These are phyloP conservation scores for Drosophila ohnishii DNA, from an alignment of 1,140 invertebrate genomes.

Conservation along the genomic window DNA sequence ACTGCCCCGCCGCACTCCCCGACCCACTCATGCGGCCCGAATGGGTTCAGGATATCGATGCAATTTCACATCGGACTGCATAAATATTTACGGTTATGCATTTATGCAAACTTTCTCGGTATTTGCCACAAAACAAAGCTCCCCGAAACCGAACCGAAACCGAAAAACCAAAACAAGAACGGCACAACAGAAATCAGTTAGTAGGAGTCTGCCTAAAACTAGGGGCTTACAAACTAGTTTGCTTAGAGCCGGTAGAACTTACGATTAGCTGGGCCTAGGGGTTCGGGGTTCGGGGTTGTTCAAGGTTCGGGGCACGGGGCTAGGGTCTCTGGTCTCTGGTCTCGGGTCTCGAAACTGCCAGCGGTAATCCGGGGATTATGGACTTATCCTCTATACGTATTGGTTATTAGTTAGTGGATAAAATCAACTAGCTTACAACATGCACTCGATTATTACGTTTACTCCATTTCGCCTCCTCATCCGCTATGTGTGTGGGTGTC, in stretches of 20 bases:
- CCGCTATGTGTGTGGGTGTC: conserved; percentile 9
- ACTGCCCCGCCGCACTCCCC: background rate
- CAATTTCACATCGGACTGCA: conserved; percentile 62
- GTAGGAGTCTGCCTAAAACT: conserved; percentile 30
- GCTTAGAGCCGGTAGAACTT: conserved; percentile 73
- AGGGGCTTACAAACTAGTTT: conserved; percentile 54
- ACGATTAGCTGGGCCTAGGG: conserved; percentile 39
- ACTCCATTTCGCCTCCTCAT: conserved; percentile 13
- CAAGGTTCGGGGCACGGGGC: conserved; percentile 5
- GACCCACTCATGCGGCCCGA: conserved; percentile 24
- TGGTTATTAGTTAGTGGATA: conserved; percentile 63
- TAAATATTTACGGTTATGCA: conserved; percentile 73
- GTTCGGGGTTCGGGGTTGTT: background rate
- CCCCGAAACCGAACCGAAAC: conserved; percentile 13
- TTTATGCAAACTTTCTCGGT: conserved; percentile 62
- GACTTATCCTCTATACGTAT: conserved; percentile 33
- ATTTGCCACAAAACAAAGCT: conserved; percentile 29
- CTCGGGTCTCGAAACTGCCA: conserved; percentile 12
- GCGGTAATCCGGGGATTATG: conserved; percentile 31
- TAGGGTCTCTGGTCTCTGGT: background rate
- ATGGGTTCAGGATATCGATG: conserved; percentile 55
- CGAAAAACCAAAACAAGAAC: conserved; percentile 10
- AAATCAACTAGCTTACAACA: conserved; percentile 77
- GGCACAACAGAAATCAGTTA: conserved; percentile 25
- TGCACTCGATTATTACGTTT: conserved; percentile 58